Evolutionary conservation across 1,140 invertebrate species (phyloP).

Genomic region (Bradysia coprophila): DNA sequence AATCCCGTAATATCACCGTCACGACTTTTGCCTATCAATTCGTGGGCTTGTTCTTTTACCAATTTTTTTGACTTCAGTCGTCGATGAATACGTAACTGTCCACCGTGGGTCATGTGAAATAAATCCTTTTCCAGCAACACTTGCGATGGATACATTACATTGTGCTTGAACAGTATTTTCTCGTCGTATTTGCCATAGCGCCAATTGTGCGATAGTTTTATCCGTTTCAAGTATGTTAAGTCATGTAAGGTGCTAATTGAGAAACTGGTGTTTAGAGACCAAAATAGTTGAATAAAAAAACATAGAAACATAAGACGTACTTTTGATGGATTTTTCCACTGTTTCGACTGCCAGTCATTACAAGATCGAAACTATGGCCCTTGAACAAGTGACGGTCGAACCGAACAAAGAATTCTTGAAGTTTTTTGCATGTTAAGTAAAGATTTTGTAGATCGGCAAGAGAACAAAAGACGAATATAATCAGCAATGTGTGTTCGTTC

Average conservation of each 20-base stretch:
- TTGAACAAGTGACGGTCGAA: constrained; percentile 10
- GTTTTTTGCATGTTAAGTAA: constrained; percentile 6
- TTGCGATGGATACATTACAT: constrained; percentile 16
- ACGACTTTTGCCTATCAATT: constrained; percentile 10
- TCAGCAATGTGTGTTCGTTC: constrained; percentile 13
- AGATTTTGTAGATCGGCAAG: constrained; percentile 12
- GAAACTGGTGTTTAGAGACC: background rate
- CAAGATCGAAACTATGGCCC: constrained; percentile 10
- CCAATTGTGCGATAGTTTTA: constrained; percentile 16
- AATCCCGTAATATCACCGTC: constrained; percentile 15
- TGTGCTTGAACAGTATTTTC: constrained; percentile 14
- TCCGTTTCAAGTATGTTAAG: constrained; percentile 11
- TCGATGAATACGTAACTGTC: constrained; percentile 14
- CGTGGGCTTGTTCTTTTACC: constrained; percentile 10
- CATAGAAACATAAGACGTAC: constrained; percentile 5
- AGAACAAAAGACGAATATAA: constrained; percentile 12
- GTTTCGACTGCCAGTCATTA: constrained; percentile 16
- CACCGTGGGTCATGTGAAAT: constrained; percentile 13
- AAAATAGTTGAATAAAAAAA: background rate
- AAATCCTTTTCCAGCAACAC: constrained; percentile 12
- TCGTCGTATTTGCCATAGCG: constrained; percentile 13
- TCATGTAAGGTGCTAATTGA: background rate
- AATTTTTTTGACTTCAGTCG: constrained; percentile 9
- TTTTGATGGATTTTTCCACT: constrained; percentile 8
- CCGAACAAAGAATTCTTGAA: constrained; percentile 12